These are phyloP conservation scores for Patella caerulea DNA, from an alignment of 2,888 invertebrate genomes.

Conservation along the genomic window DNA sequence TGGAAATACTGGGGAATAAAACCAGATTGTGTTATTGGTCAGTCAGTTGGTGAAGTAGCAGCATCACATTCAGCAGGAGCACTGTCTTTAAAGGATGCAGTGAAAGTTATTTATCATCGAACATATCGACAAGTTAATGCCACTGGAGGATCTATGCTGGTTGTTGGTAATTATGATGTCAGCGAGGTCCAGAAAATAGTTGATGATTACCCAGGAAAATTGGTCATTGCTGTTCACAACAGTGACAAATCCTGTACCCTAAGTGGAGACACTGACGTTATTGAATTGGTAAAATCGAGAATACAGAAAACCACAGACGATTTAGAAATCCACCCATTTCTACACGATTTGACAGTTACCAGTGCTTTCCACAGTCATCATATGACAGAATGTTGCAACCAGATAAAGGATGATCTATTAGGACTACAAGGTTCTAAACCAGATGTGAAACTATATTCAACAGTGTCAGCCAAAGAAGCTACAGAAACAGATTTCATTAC, in stretches of 20 bases:
- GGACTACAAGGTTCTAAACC: slow-evolving; percentile 22
- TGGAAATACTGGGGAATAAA: slow-evolving; percentile 43
- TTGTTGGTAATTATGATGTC: slow-evolving; percentile 34
- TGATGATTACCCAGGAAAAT: slow-evolving; percentile 17
- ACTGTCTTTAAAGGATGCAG: slow-evolving; percentile 41
- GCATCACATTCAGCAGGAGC: slow-evolving; percentile 44
- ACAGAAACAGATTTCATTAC: slow-evolving; percentile 31
- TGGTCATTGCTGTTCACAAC: slow-evolving; percentile 41
- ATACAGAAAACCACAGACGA: slow-evolving; percentile 20
- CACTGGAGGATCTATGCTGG: slow-evolving; percentile 45
- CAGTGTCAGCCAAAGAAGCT: slow-evolving; percentile 42
- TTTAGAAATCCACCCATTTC: slow-evolving; percentile 14
- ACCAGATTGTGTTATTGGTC: slow-evolving; percentile 46
- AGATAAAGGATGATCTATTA: slow-evolving; percentile 30
- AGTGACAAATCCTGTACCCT: slow-evolving; percentile 43
- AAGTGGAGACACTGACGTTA: slow-evolving; percentile 35
- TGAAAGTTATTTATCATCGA: slow-evolving; percentile 45
- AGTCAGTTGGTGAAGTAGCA: slow-evolving; percentile 54
- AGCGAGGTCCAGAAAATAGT: slow-evolving; percentile 31
- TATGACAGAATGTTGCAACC: slow-evolving; percentile 27
- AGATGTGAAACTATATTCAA: slow-evolving; percentile 36
- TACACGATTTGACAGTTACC: slow-evolving; percentile 39
- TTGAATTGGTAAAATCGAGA: slow-evolving; percentile 29
- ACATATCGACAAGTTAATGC: slow-evolving; percentile 31
- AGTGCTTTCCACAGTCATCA: slow-evolving; percentile 56